These are phyloP conservation scores for Lathamus discolor DNA, from an alignment of 2,113 vertebrate species.

Conservation along the genomic window DNA sequence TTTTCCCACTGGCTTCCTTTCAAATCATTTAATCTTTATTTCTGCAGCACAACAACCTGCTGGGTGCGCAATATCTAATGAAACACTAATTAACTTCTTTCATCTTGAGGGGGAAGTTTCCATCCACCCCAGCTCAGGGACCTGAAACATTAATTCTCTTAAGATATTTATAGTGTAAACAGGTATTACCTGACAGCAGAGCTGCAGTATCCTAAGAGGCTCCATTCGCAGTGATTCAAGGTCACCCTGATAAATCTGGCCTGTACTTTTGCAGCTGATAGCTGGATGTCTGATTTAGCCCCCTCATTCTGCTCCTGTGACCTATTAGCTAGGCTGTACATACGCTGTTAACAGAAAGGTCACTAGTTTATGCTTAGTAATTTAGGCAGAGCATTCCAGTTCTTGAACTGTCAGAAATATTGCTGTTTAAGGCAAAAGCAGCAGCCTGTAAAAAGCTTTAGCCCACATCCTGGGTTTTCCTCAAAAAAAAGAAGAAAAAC, in stretches of 20 bases:
- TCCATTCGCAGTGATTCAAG: slow-evolving; percentile 67
- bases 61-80: neutral
- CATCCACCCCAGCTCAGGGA: neutral
- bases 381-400: neutral
- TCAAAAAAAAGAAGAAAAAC: neutral
- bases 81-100: slow-evolving; percentile 41
- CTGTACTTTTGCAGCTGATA: slow-evolving; percentile 51
- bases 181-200: slow-evolving; percentile 65
- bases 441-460: neutral
- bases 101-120: slow-evolving; percentile 2
- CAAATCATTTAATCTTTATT: neutral
- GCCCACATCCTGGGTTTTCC: neutral
- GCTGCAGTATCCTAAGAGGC: slow-evolving; percentile 65
- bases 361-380: neutral
- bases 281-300: slow-evolving; percentile 30
- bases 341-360: slow-evolving; percentile 5
- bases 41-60: neutral
- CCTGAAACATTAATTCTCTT: slow-evolving; percentile 45
- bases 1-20: neutral
- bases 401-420: neutral
- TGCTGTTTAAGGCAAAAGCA: neutral
- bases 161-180: slow-evolving; percentile 60
- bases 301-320: slow-evolving; percentile 31
- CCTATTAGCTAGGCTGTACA: slow-evolving; percentile 16
- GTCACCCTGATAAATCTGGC: slow-evolving; percentile 65